Base-by-base conservation (phyloP, 1,140 invertebrate species). In the Lordiphosa collinella region DNA sequence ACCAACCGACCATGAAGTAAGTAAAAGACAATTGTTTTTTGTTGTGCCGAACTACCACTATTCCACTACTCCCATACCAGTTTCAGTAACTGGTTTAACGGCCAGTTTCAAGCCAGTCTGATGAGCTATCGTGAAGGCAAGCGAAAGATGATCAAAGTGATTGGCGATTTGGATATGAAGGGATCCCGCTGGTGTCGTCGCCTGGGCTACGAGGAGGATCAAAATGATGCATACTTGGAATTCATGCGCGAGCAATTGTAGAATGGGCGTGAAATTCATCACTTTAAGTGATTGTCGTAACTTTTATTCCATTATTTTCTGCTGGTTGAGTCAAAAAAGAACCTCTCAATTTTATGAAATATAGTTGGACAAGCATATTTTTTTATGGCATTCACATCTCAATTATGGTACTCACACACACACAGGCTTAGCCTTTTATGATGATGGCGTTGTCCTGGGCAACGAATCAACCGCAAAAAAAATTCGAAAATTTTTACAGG, bases 381-480 rank as follows among this genome's bases (percentile, higher is more conserved):
- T 31, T 25, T 51, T 67, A 35, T 41, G 22, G 36, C 12, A 10
- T 50, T 49, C 29, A 25, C 35, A 60, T 61, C 68, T 66, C 61
- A 66, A 54, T 66, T 71, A 73, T 22, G 35, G 18, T 53, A 38
- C 40, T 22, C 22, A 32, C 11, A 51, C 12, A 16, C 4, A 14
- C 29, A 5, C 12, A 18, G 43, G 51, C 51, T 65, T 54, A 59
- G 54, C 47, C 63, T 52, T 57, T 67, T 67, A 67, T 67, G 51
- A 43, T 37, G 36, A 47, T 36, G 31, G 7, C 36, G 35, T 57
- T 40, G 44, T 35, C 32, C 14, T 29, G 25, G 51, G 37, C 61
- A 71, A 50, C 51, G 46, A 67, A 35, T 67, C 53, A 57, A 67
- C 69, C 69, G 69, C 69, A 73, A 63, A 66, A 56, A 29, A 50